Percentiles rank a stretch among this genome's conserved stretches.
Conservation (phyloP, 2,888 invertebrate genomes). For the Amblyjoppa fuscipennis region DNA sequence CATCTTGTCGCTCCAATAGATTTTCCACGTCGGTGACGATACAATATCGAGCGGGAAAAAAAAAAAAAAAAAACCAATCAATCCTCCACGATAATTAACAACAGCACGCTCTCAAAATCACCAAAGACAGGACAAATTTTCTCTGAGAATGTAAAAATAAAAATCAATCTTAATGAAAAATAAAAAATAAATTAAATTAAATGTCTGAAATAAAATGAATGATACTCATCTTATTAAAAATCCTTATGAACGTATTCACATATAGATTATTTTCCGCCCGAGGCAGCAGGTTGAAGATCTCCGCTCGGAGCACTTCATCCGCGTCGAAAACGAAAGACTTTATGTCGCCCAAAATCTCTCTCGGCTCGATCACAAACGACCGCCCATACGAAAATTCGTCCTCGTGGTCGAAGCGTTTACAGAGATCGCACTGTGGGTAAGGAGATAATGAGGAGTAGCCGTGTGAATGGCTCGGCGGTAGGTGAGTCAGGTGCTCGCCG, state of each 20-base stretch:
- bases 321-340: no score
- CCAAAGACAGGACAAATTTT: not conserved
- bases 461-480: not conserved
- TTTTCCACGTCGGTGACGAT: conserved; percentile 41
- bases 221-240: not conserved
- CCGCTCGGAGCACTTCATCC: no score
- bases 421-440: not conserved
- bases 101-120: not conserved
- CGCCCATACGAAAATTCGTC: not conserved
- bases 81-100: not conserved
- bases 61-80: not conserved
- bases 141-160: not conserved
- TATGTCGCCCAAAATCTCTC: not conserved
- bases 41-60: not conserved
- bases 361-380: not conserved
- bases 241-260: no score
- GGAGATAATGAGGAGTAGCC: not conserved
- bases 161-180: not conserved
- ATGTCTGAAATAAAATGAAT: not conserved
- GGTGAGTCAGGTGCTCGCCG: conserved; percentile 37
- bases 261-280: no score
- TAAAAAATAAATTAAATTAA: not conserved
- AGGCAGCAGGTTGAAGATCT: no score
- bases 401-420: not conserved
- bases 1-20: conserved; percentile 49